These are phyloP conservation scores for Bembecia ichneumoniformis DNA, from an alignment of 2,888 invertebrate genomes.

Conservation along the genomic window DNA sequence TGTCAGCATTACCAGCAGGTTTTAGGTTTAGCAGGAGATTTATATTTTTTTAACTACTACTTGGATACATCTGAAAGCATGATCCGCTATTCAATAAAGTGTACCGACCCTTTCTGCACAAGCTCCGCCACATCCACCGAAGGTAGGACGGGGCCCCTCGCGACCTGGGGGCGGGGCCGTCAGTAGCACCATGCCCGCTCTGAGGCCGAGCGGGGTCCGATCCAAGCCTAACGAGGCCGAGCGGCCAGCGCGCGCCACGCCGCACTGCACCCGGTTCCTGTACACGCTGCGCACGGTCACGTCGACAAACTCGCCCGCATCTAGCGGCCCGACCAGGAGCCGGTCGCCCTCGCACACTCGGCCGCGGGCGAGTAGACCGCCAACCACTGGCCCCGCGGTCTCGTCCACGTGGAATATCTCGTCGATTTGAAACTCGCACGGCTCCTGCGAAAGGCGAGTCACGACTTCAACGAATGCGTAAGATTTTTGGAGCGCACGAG, in stretches of 20 bases:
- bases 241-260: constrained; percentile 90
- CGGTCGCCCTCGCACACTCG: constrained; percentile 87
- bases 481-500: too few relatives aligned
- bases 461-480: too few relatives aligned
- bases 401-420: constrained; percentile 91
- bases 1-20: too few relatives aligned
- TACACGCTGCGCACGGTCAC: constrained; percentile 89
- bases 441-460: constrained; percentile 74
- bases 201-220: constrained; percentile 69
- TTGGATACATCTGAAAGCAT: too few relatives aligned
- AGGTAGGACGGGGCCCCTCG: constrained; percentile 12
- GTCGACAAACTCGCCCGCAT: constrained; percentile 82
- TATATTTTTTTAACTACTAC: too few relatives aligned
- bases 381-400: constrained; percentile 85
- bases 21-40: too few relatives aligned
- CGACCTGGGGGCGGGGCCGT: constrained; percentile 39
- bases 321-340: constrained; percentile 83
- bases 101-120: constrained; percentile 13
- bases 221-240: constrained; percentile 85
- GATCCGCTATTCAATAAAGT: too few relatives aligned
- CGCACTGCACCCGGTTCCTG: constrained; percentile 92
- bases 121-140: constrained; percentile 23
- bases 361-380: constrained; percentile 88
- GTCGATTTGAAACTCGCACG: constrained; percentile 92
- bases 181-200: constrained; percentile 91